phyloP scores from a whole-genome alignment of 2,113 vertebrate genomes.

The Ploceus nigricollis region DNA sequence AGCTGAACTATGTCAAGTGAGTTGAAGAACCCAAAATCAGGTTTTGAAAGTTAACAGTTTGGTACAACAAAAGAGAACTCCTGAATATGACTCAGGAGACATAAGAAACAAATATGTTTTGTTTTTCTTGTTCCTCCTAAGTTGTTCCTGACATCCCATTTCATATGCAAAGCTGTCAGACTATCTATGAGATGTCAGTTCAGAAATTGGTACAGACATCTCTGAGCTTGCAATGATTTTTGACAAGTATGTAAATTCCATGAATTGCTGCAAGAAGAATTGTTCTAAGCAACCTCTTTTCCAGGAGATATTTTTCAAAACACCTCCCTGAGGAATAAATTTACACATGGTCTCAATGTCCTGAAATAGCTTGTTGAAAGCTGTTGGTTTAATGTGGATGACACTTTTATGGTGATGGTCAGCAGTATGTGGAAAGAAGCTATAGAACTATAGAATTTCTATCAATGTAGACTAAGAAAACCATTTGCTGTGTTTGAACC shows the following conservation, averaged over 20 bases:
- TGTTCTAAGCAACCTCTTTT: neutral
- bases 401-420: neutral
- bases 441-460: neutral
- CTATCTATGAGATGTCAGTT: neutral
- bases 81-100: neutral
- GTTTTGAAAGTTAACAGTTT: neutral
- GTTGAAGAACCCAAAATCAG: neutral
- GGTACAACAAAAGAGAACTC: neutral
- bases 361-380: neutral
- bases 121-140: neutral
- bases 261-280: neutral
- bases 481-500: neutral
- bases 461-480: neutral
- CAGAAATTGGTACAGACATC: neutral
- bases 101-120: neutral
- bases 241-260: neutral
- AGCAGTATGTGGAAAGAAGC: neutral
- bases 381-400: neutral
- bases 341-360: neutral
- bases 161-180: neutral
- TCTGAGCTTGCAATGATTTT: neutral
- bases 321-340: neutral
- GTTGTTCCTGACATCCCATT: neutral
- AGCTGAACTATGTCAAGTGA: neutral
- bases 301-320: conserved; percentile 1